phyloP scores from a whole-genome alignment of 2,888 invertebrate species.

The Stegana nigrithorax region DNA sequence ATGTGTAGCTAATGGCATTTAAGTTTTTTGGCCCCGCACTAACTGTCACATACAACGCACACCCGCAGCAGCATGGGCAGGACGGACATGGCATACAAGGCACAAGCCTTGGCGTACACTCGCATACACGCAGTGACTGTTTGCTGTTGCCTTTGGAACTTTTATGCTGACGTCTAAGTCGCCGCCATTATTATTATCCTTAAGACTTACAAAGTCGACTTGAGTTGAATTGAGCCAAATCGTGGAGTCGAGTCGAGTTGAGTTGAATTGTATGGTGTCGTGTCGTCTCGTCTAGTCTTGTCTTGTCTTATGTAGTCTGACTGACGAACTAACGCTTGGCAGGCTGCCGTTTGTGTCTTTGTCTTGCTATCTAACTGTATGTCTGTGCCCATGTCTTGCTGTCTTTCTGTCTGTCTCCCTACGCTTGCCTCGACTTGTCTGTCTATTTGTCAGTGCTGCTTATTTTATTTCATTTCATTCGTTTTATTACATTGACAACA shows the following conservation, averaged over 20 bases:
- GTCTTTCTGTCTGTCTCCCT: conserved; percentile 4
- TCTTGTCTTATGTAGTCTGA: too few relatives aligned
- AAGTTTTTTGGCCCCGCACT: conserved; percentile 47
- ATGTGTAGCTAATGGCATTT: conserved; percentile 51
- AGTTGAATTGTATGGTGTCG: too few relatives aligned
- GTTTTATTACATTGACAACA: conserved; percentile 55
- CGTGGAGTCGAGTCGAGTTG: too few relatives aligned
- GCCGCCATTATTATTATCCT: conserved; percentile 46
- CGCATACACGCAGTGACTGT: too few relatives aligned
- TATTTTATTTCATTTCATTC: conserved; percentile 51
- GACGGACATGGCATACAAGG: too few relatives aligned
- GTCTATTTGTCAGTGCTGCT: conserved; percentile 10
- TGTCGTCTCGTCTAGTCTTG: too few relatives aligned
- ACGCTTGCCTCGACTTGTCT: too few relatives aligned
- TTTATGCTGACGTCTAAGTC: conserved; percentile 24
- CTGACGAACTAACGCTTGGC: too few relatives aligned
- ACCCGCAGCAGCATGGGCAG: conserved; percentile 23
- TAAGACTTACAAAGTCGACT: conserved; percentile 31
- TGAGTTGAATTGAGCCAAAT: too few relatives aligned
- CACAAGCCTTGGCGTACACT: too few relatives aligned
- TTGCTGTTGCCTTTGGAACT: conserved; percentile 36
- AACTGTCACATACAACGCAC: conserved; percentile 28
- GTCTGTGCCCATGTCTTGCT: neutral
- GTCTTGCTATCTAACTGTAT: neutral
- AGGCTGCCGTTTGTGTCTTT: neutral